Percentiles rank a stretch among this genome's conserved stretches.
These are phyloP conservation scores for Labeo rohita DNA, from an alignment of 2,113 vertebrate species.

Conservation along the genomic window DNA sequence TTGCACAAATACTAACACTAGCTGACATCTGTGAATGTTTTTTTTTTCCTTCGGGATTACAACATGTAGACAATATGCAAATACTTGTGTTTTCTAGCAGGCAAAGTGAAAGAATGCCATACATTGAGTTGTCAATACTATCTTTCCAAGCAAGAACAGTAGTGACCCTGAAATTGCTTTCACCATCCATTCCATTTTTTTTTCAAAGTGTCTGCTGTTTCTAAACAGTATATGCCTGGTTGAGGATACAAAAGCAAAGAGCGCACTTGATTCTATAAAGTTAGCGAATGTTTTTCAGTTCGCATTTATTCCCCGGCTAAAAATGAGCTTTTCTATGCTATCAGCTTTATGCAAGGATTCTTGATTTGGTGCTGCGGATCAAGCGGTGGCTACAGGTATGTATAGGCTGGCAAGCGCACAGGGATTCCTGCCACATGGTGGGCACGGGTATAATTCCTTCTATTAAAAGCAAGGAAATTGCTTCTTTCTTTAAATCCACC, in stretches of 20 bases:
- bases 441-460: slow-evolving; percentile 43
- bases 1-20: neutral
- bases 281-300: slow-evolving; percentile 21
- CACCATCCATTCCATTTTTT: neutral
- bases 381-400: neutral
- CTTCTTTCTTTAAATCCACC: slow-evolving; percentile 30
- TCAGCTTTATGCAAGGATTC: neutral
- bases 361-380: neutral
- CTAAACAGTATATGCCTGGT: neutral
- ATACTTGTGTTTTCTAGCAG: neutral
- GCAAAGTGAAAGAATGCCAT: neutral
- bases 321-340: slow-evolving; percentile 32
- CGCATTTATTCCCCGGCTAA: slow-evolving; percentile 35
- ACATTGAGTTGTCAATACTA: neutral
- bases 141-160: neutral
- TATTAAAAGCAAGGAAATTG: slow-evolving; percentile 52
- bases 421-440: slow-evolving; percentile 41
- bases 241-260: neutral
- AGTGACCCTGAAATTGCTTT: slow-evolving; percentile 26
- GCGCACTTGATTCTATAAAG: neutral
- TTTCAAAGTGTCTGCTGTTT: neutral
- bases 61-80: neutral
- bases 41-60: neutral
- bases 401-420: slow-evolving; percentile 25
- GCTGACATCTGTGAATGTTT: neutral